Evolutionary conservation across 1,140 invertebrate species (phyloP).

Genomic region (Ips nitidus): DNA sequence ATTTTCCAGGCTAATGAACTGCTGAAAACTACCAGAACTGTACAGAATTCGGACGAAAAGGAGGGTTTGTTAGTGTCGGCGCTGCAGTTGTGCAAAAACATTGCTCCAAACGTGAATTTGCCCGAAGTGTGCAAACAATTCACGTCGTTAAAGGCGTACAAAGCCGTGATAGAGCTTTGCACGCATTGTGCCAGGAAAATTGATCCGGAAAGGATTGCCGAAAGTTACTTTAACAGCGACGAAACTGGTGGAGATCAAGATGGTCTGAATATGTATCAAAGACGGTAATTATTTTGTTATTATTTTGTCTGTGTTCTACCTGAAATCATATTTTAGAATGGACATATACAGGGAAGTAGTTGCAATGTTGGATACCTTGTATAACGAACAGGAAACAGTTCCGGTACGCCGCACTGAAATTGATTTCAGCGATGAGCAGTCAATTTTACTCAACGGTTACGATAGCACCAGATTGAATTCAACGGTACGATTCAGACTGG

Average conservation of each 20-base stretch:
- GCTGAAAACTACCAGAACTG: constrained; percentile 74
- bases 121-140: constrained; percentile 77
- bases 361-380: constrained; percentile 75
- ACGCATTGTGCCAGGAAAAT: constrained; percentile 78
- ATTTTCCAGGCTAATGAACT: constrained; percentile 81
- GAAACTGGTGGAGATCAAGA: constrained; percentile 68
- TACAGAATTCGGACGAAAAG: constrained; percentile 68
- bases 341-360: constrained; percentile 88
- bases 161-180: constrained; percentile 87
- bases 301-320: too few relatives aligned
- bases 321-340: constrained; percentile 59
- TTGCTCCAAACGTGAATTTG: constrained; percentile 77
- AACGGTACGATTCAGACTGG: constrained; percentile 17
- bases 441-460: constrained; percentile 27
- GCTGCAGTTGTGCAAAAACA: constrained; percentile 83
- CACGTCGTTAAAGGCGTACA: constrained; percentile 75
- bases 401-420: constrained; percentile 7
- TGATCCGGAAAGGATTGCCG: constrained; percentile 85
- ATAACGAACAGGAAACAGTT: constrained; percentile 61
- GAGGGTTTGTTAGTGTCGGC: constrained; percentile 76
- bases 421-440: constrained; percentile 24
- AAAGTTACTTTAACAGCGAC: constrained; percentile 88
- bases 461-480: constrained; percentile 23
- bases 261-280: constrained; percentile 69
- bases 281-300: constrained; percentile 54